Evolutionary conservation across 2,797 vertebrate genomes (phyloP), one percentile per base, ranked within the genome.

Genomic region (Numenius phaeopus): DNA sequence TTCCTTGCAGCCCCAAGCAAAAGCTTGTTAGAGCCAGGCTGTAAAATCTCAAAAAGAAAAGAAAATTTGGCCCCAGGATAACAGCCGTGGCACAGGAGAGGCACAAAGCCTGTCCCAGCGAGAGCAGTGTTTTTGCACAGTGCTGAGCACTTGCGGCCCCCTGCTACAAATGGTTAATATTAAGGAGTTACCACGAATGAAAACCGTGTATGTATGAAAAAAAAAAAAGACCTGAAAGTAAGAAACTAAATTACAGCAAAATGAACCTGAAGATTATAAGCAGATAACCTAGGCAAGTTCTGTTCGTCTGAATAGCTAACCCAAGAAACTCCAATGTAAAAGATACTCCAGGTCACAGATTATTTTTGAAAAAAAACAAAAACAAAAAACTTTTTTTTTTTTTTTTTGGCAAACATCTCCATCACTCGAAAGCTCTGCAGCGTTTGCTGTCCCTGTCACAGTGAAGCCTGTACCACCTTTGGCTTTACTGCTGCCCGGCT

Each of bases 1-100:
- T 83, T 27, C 50, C 83, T 70, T 77, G 40, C 57, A 92, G 73
- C 83, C 79, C 61, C 58, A 77, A 92, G 82, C 39, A 83, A 81
- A 87, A 61, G 16, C 82, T 72, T 84, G 59, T 50, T 67, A 58
- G 61, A 76, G 34, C 18, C 24, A 49, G 83, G 52, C 72, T 86
- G 50, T 61, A 77, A 85, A 59, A 78, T 26, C 61, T 71, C 65
- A 55, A 52, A 90, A 83, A 92, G 42, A 52, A 54, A 88, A 34
- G 29, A 49, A 70, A 46, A 85, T 57, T 46, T 92, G 54, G 13
- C 23, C 40, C 9, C 10, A 3, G 0, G 2, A 5, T 57, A 50
- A 15, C 13, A 81, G 65, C n/a, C 9, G 3, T 0, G 1, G n/a
- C 39, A n/a, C 4, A 47, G 49, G 83, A 93, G 58, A 77, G 42